These are phyloP conservation scores for Cephonodes hylas DNA, from an alignment of 2,888 invertebrate species.

Conservation along the genomic window DNA sequence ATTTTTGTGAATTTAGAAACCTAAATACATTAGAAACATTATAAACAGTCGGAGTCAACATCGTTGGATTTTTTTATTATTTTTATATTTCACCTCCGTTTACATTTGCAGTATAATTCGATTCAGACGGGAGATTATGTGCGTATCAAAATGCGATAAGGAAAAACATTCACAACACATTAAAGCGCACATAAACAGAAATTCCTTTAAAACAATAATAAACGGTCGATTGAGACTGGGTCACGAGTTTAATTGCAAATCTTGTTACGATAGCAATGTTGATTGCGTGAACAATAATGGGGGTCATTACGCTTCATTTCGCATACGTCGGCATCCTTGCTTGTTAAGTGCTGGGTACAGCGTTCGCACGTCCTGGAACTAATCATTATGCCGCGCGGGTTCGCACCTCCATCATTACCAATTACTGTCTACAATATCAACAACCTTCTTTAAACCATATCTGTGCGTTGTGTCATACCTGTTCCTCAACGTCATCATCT, in stretches of 20 bases:
- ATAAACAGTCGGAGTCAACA: not conserved
- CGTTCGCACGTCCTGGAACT: not conserved
- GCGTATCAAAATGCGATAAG: not conserved
- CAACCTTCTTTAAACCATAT: too few species aligned
- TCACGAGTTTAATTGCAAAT: constrained; percentile 30
- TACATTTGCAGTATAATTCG: not conserved
- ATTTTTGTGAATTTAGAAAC: too few species aligned
- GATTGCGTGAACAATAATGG: constrained; percentile 24
- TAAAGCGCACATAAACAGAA: not conserved
- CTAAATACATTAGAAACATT: too few species aligned
- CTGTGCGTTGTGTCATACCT: too few species aligned
- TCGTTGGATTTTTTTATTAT: not conserved
- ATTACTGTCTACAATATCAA: not conserved
- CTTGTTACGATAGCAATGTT: constrained; percentile 23
- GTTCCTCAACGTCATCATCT: too few species aligned
- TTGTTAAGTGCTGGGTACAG: not conserved
- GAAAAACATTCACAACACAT: not conserved
- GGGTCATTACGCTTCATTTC: constrained; percentile 22
- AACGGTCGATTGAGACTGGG: constrained; percentile 21
- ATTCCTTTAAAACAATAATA: not conserved
- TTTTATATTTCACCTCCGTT: not conserved
- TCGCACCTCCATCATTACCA: not conserved
- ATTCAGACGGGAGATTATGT: not conserved
- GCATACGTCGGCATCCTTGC: constrained; percentile 7
- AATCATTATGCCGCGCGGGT: not conserved